Percentiles rank a stretch among this genome's conserved stretches.
Evolutionary conservation across 35 echinoderm and acorn worm genomes (phyloP).

Genomic region (Heliocidaris erythrogramma): DNA sequence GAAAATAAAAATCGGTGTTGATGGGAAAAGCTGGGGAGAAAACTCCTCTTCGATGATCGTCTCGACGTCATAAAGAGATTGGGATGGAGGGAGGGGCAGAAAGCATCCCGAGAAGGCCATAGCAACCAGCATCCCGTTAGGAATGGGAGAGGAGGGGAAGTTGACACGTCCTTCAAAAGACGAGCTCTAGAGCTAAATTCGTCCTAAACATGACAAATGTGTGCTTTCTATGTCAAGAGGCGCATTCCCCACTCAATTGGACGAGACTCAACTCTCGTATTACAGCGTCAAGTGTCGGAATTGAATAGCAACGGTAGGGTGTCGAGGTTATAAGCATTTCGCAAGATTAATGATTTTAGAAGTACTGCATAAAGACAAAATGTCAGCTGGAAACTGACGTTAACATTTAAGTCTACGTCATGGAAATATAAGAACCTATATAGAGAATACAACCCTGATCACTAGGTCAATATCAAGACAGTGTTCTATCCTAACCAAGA

Average conservation of each 20-base stretch:
- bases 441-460: not conserved
- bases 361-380: not conserved
- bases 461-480: not conserved
- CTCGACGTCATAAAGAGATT: not conserved
- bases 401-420: not conserved
- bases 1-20: not conserved
- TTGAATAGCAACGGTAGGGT: not conserved
- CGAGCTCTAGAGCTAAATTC: not conserved
- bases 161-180: not conserved
- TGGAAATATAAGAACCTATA: not conserved
- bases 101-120: not conserved
- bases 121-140: not conserved
- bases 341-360: not conserved
- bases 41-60: not conserved
- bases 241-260: not conserved
- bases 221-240: constrained; percentile 10
- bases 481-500: too few relatives aligned
- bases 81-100: not conserved
- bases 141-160: not conserved
- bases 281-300: not conserved
- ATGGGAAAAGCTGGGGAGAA: not conserved
- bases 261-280: not conserved
- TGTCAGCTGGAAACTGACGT: not conserved
- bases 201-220: not conserved
- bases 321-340: not conserved